phyloP scores from a whole-genome alignment of 2,113 vertebrate genomes.

The Syngnathus typhle region DNA sequence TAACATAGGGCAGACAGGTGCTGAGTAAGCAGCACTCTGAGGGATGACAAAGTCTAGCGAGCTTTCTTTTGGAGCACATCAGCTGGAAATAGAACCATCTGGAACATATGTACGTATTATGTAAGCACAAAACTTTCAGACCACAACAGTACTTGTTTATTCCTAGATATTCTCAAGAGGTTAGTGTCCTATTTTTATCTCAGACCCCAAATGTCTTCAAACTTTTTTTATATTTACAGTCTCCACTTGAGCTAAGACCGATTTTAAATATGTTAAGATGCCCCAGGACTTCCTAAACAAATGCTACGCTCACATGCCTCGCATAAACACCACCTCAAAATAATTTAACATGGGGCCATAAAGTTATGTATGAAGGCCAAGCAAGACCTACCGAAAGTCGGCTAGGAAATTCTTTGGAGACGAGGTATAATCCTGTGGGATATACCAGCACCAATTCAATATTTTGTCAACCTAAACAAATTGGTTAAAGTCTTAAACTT shows the following conservation, averaged over 20 bases:
- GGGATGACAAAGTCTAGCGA: background rate
- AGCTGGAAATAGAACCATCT: background rate
- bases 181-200: conserved; percentile 11
- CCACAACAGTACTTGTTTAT: background rate
- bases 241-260: conserved; percentile 1
- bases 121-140: conserved; percentile 1
- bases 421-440: conserved; percentile 28
- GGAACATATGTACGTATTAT: background rate
- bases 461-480: conserved; percentile 24
- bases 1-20: conserved; percentile 16
- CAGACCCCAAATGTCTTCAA: conserved; percentile 3
- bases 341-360: conserved; percentile 19
- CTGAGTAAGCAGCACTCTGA: conserved; percentile 12
- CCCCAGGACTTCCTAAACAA: conserved; percentile 34
- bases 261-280: conserved; percentile 24
- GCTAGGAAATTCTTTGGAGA: conserved; percentile 18
- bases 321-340: conserved; percentile 15
- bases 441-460: conserved; percentile 9
- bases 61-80: conserved; percentile 1
- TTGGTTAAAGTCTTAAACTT: conserved; percentile 7
- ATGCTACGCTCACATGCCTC: conserved; percentile 22
- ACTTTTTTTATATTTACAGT: conserved; percentile 15
- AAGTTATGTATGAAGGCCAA: conserved; percentile 17
- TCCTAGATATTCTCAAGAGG: conserved; percentile 1
- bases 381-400: conserved; percentile 18